A percentile compares a stretch with the other conserved stretches of the same genome.
phyloP scores from a whole-genome alignment of 37 sponge, comb jelly and placozoan genomes.

The Petrosia ficiformis region DNA sequence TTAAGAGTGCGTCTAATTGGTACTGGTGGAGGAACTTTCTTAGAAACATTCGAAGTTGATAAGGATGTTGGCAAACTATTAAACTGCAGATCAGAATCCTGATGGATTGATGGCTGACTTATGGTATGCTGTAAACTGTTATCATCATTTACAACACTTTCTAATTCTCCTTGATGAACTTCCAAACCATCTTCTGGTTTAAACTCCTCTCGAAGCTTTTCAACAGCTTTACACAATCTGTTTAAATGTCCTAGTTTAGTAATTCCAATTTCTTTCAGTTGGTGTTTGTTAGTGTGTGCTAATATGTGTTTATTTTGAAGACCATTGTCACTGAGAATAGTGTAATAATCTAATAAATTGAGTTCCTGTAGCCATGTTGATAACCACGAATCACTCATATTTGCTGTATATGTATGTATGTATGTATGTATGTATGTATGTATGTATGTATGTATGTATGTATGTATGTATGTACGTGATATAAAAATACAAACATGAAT shows the following conservation, averaged over 20 bases:
- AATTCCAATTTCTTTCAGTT: slow-evolving; percentile 56
- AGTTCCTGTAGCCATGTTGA: slow-evolving; percentile 53
- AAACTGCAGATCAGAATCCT: background rate
- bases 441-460: too few relatives aligned
- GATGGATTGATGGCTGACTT: background rate
- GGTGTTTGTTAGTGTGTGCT: background rate
- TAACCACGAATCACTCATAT: too few relatives aligned
- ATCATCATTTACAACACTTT: background rate
- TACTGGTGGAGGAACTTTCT: background rate
- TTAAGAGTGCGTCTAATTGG: slow-evolving; percentile 3
- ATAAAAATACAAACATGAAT: too few relatives aligned
- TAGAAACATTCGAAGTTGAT: background rate
- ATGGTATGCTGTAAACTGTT: background rate
- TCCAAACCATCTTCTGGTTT: background rate
- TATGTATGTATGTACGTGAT: too few relatives aligned
- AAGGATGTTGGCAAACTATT: background rate
- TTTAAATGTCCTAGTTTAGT: slow-evolving; percentile 63
- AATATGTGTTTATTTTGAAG: slow-evolving; percentile 13
- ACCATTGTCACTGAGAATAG: slow-evolving; percentile 23
- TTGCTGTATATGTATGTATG: too few relatives aligned
- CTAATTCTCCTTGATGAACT: background rate
- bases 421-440: too few relatives aligned
- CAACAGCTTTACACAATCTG: slow-evolving; percentile 45
- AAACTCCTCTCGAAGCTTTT: background rate
- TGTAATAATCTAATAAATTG: slow-evolving; percentile 52